Evolutionary conservation across 1,140 invertebrate species (phyloP).

Genomic region (Trichonephila clavata): DNA sequence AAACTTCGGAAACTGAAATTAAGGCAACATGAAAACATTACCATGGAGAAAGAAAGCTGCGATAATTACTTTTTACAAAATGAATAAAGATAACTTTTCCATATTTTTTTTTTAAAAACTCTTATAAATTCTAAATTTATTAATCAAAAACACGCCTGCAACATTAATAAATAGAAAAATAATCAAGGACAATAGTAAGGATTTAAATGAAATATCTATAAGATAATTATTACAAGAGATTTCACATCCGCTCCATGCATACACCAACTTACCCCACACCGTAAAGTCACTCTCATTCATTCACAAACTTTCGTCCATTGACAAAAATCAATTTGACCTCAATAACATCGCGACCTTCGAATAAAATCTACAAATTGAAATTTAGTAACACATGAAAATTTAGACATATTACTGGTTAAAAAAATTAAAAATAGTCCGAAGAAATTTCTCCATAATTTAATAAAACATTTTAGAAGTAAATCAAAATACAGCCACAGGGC

Average conservation of each 20-base stretch:
- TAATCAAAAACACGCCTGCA: too few relatives aligned
- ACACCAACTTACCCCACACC: constrained; percentile 60
- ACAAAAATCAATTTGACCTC: constrained; percentile 76
- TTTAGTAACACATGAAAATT: not conserved
- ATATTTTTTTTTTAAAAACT: too few relatives aligned
- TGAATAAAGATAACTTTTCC: not conserved
- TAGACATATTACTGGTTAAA: not conserved
- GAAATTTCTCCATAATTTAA: not conserved
- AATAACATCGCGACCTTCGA: constrained; percentile 75
- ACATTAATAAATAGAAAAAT: too few relatives aligned
- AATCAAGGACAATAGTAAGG: not conserved
- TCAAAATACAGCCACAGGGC: constrained; percentile 68
- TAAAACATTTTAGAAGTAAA: constrained; percentile 25
- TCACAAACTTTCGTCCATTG: constrained; percentile 75
- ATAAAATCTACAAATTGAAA: not conserved
- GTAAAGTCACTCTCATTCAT: constrained; percentile 72
- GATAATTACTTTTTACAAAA: too few relatives aligned
- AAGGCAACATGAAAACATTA: too few relatives aligned
- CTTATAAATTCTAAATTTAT: too few relatives aligned
- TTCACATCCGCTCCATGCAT: constrained; percentile 49
- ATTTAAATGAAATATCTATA: not conserved
- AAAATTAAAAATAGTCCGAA: not conserved
- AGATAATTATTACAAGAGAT: constrained; percentile 39
- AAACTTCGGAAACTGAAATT: too few relatives aligned
- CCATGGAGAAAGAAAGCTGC: too few relatives aligned